Evolutionary conservation across 2,797 vertebrate genomes (phyloP), one percentile per base, ranked within the genome.

Genomic region (Oreochromis mossambicus): DNA sequence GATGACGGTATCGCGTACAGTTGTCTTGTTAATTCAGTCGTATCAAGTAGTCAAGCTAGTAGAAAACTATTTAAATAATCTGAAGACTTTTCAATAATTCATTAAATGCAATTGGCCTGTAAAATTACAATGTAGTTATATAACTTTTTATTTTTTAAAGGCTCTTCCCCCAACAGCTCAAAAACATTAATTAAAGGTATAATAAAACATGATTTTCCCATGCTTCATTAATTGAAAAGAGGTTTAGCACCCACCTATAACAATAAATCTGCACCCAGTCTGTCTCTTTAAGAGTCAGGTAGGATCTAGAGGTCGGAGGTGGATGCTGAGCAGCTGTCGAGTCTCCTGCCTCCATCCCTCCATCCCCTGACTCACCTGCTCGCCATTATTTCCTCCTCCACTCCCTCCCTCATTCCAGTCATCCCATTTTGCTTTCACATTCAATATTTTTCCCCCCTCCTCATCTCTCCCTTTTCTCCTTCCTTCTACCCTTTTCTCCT

Each of bases 271-370:
- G 2, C 9, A 17, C 15, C 3, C 55, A 9, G 43, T 48, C 77
- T 81, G 79, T 88, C 80, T 82, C 86, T 92, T 86, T 86, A 78
- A 84, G 91, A 89, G 77, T 81, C 87, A 86, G 86, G 85, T 89
- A 56, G 86, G 63, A 68, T 90, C 50, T 73, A 54, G 80, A 89
- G 90, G 92, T 95, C 91, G 85, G 52, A 81, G 63, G 84, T 83
- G 85, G 88, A 90, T 78, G 88, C 87, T 79, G 86, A 89, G 86
- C 91, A 93, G 91, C 94, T 94, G 91, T 91, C 51, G n/a, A 75
- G 43, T 75, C 38, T 83, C 83, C 80, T 86, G 24, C 68, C 24
- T 48, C 15, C 41, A 21, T 68, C 63, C 83, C 63, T 86, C 73
- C 43, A 66, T 86, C 58, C 68, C 79, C 52, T 85, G 4, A 5